These are phyloP conservation scores for Parasteatoda tepidariorum DNA, from an alignment of 1,140 invertebrate species.

Conservation along the genomic window DNA sequence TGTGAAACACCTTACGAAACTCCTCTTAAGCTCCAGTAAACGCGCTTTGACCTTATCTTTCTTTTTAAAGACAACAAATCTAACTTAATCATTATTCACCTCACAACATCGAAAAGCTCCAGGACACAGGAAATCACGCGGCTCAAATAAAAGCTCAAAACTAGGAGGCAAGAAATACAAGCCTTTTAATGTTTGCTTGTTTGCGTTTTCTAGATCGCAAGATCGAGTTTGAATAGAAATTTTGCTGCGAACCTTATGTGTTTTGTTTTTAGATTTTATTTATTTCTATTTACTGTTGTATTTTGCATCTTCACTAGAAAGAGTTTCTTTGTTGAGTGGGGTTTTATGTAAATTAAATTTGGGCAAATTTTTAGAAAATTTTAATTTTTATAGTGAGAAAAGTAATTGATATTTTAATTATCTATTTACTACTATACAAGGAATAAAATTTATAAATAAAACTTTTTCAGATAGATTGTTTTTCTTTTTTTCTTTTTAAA, in stretches of 20 bases:
- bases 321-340: no score
- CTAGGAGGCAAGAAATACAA: slow-evolving; percentile 5
- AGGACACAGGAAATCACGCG: slow-evolving; percentile 22
- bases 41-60: background rate
- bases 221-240: background rate
- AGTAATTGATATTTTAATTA: no score
- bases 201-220: slow-evolving; percentile 5
- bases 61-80: slow-evolving; percentile 14
- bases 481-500: no score
- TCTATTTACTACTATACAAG: no score
- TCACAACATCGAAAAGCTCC: slow-evolving; percentile 15
- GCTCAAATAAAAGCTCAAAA: background rate
- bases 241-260: background rate
- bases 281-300: background rate
- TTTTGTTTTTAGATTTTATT: background rate
- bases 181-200: slow-evolving; percentile 40
- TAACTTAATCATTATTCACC: slow-evolving; percentile 36
- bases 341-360: no score
- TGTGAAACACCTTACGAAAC: background rate
- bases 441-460: no score
- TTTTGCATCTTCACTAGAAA: no score
- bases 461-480: no score
- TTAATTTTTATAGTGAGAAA: no score
- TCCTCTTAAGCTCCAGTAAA: background rate
- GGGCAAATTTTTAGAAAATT: no score